phyloP scores from a whole-genome alignment of 1,140 invertebrate genomes.

The Anthonomus grandis region DNA sequence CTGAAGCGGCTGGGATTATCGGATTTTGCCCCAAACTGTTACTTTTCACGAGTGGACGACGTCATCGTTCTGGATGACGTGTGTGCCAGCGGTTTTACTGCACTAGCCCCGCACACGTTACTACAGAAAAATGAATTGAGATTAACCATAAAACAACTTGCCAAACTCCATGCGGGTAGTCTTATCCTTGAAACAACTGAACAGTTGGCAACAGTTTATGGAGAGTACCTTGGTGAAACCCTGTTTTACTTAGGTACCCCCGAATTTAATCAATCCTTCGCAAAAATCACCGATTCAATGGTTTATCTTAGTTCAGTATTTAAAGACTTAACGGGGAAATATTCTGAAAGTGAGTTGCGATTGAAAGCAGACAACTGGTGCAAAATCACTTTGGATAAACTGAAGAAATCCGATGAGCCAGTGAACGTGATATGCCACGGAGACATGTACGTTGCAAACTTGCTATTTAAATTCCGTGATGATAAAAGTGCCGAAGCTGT shows the following conservation, averaged over 20 bases:
- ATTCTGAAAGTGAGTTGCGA: not conserved
- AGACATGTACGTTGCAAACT: slow-evolving; percentile 53
- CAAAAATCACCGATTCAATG: not conserved
- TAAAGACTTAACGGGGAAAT: slow-evolving; percentile 4
- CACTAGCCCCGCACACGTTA: not conserved
- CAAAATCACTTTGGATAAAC: slow-evolving; percentile 48
- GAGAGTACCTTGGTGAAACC: slow-evolving; percentile 1
- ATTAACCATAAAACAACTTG: not conserved
- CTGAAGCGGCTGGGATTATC: not conserved
- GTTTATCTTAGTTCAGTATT: not conserved
- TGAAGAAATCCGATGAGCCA: slow-evolving; percentile 51
- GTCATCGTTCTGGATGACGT: slow-evolving; percentile 10
- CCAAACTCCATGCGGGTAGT: slow-evolving; percentile 4
- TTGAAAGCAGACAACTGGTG: slow-evolving; percentile 16
- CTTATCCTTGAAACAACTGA: slow-evolving; percentile 4
- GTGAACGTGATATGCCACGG: slow-evolving; percentile 52
- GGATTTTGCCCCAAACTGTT: slow-evolving; percentile 8
- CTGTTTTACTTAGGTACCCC: not conserved
- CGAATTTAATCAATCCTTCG: not conserved
- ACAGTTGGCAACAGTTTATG: not conserved
- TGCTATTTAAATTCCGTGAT: slow-evolving; percentile 56
- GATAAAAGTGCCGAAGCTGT: slow-evolving; percentile 39
- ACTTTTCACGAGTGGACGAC: slow-evolving; percentile 6
- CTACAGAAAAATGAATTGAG: not conserved
- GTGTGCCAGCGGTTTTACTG: not conserved